phyloP scores from a whole-genome alignment of 64 coral and sea anemone species.

The Montipora efflorescens region DNA sequence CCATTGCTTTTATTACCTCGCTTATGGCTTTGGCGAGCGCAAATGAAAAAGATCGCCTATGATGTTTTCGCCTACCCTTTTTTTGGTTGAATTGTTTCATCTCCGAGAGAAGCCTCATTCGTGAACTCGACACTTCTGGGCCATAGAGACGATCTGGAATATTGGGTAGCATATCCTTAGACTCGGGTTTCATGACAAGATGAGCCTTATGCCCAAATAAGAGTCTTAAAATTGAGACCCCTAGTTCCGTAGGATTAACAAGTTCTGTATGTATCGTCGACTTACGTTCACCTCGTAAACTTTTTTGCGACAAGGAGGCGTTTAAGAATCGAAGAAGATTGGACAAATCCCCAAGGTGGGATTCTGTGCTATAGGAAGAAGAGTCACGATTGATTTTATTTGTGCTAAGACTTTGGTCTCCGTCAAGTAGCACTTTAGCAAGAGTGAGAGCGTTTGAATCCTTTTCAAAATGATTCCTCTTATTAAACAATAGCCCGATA shows the following conservation, averaged over 20 bases:
- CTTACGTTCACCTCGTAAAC: slow-evolving; percentile 5
- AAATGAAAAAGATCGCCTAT: slow-evolving; percentile 8
- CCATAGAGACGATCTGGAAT: neutral
- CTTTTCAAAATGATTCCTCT: slow-evolving; percentile 82
- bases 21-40: slow-evolving; percentile 80
- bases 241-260: slow-evolving; percentile 84
- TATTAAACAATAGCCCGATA: slow-evolving; percentile 69
- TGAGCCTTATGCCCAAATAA: slow-evolving; percentile 84
- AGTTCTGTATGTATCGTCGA: slow-evolving; percentile 38
- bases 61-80: slow-evolving; percentile 33
- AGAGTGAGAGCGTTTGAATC: slow-evolving; percentile 74
- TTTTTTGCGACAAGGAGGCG: neutral
- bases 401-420: slow-evolving; percentile 6
- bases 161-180: slow-evolving; percentile 43
- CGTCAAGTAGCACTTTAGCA: slow-evolving; percentile 73
- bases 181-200: slow-evolving; percentile 64
- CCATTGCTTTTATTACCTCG: slow-evolving; percentile 78
- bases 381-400: neutral
- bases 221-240: slow-evolving; percentile 79
- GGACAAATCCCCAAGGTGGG: neutral
- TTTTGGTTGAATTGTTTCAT: slow-evolving; percentile 26
- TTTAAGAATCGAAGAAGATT: slow-evolving; percentile 37
- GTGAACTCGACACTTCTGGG: neutral
- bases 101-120: neutral
- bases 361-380: neutral